A percentile compares a stretch with the other conserved stretches of the same genome.
Conservation (phyloP, 2,888 invertebrate genomes). For the Tetranychus piercei region DNA sequence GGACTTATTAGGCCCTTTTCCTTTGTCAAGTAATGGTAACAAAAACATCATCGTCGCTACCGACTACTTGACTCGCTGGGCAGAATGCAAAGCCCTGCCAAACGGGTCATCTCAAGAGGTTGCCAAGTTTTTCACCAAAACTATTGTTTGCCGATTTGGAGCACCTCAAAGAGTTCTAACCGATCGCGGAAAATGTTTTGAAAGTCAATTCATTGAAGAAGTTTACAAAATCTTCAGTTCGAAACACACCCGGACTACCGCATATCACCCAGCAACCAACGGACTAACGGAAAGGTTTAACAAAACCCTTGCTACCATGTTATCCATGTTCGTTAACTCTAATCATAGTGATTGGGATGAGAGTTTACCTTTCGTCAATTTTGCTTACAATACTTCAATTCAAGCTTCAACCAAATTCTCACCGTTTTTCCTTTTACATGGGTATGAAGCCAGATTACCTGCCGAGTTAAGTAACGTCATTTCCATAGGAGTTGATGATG, state of each 20-base stretch:
- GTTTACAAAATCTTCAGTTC: conserved; percentile 3
- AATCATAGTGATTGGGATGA: conserved; percentile 26
- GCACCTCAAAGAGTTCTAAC: not conserved
- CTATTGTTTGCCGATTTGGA: conserved; percentile 25
- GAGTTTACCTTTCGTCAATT: conserved; percentile 18
- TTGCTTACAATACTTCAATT: conserved; percentile 14
- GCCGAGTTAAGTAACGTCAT: conserved; percentile 17
- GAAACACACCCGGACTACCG: conserved; percentile 22
- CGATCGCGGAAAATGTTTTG: not conserved
- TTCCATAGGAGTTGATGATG: not conserved
- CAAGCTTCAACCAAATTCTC: conserved; percentile 7
- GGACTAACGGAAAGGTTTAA: conserved; percentile 27
- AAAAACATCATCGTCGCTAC: conserved; percentile 23
- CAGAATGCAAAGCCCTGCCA: conserved; percentile 21
- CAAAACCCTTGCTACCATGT: conserved; percentile 24
- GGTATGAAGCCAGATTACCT: conserved; percentile 6
- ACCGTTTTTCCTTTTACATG: conserved; percentile 3
- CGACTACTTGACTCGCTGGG: conserved; percentile 24
- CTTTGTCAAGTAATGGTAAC: conserved; percentile 20
- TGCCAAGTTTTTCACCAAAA: conserved; percentile 22
- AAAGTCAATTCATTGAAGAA: not conserved
- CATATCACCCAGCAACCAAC: conserved; percentile 24
- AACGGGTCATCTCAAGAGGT: conserved; percentile 22
- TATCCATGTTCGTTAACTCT: conserved; percentile 23
- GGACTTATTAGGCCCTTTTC: conserved; percentile 24